Evolutionary conservation across 2,113 vertebrate genomes (phyloP), one percentile per base, ranked within the genome.

Genomic region (Numenius arquata): DNA sequence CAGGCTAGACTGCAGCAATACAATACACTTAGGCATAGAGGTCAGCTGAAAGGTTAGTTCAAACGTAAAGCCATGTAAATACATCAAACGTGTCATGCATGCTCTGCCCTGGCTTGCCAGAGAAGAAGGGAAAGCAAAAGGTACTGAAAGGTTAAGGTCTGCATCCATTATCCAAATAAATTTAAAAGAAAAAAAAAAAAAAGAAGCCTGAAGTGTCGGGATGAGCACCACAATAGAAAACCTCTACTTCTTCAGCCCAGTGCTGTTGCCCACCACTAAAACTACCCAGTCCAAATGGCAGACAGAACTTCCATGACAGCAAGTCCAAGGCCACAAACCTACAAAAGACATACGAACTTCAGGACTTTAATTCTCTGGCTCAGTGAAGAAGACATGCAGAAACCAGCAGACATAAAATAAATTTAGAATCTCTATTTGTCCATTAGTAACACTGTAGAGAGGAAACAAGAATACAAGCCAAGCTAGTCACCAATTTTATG

Each of bases 371-470:
- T 72, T 43, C 72, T 52, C 76, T 53, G 36, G 56, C 72, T 89
- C 48, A 32, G 3, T 4, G 11, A 0, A 0, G 11, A 0, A 0
- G 0, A 90, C 20, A 63, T 1, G 1, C 10, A 77, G 82, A 38
- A 48, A 66, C 47, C 7, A 82, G 36, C 36, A 53, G 48, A 43
- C 55, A 36, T 1, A 6, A 56, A 88, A 67, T 1, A 3, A 71
- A 40, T 36, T 50, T 11, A 91, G 20, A 88, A 58, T 21, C 32
- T 43, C 32, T 13, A 36, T 40, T 71, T 85, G 58, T 50, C 55
- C n/a, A 47, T 10, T 34, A 76, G 62, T 19, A 61, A 40, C 16
- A n/a, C 2, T 26, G 23, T 4, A 41, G 20, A 76, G 20, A 76
- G 29, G n/a, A 81, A 73, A 47, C 11, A 83, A 63, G 40, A 81